Conservation (phyloP, 2,888 invertebrate species). For the Erpobdella octoculata region DNA sequence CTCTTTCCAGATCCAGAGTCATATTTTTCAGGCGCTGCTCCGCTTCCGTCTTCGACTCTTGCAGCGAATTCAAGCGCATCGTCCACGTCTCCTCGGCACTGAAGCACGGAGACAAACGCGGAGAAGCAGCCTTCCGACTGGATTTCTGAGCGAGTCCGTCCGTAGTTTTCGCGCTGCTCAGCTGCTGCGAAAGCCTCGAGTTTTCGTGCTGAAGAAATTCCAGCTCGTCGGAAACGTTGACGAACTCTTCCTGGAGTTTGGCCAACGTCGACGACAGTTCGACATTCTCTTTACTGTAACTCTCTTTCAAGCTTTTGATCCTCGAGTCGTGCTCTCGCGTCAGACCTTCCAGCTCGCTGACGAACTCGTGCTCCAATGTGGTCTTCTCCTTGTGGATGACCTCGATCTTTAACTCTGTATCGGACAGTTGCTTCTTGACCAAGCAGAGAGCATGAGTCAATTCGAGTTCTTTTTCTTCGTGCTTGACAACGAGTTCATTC, state of each 20-base stretch:
- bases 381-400: conserved; percentile 30
- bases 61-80: conserved; percentile 14
- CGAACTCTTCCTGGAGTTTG: neutral
- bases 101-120: neutral
- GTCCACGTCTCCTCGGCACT: conserved; percentile 6
- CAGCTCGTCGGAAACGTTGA: conserved; percentile 22
- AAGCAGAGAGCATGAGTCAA: neutral
- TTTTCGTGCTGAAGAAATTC: conserved; percentile 6
- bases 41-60: conserved; percentile 1
- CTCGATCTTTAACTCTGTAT: conserved; percentile 23
- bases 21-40: neutral
- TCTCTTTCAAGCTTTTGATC: conserved; percentile 24
- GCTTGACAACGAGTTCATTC: neutral
- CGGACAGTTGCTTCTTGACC: conserved; percentile 24
- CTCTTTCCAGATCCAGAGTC: neutral
- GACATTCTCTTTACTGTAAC: conserved; percentile 18
- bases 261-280: neutral
- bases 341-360: conserved; percentile 21
- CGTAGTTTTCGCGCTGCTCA: neutral
- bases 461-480: conserved; percentile 18
- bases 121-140: neutral
- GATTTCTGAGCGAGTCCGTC: neutral
- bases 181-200: neutral
- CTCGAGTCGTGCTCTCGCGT: conserved; percentile 26
- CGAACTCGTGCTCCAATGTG: conserved; percentile 28